A percentile compares a stretch with the other conserved stretches of the same genome.
phyloP scores from a whole-genome alignment of 2,888 invertebrate genomes.

The Caenorhabditis zanzibari region DNA sequence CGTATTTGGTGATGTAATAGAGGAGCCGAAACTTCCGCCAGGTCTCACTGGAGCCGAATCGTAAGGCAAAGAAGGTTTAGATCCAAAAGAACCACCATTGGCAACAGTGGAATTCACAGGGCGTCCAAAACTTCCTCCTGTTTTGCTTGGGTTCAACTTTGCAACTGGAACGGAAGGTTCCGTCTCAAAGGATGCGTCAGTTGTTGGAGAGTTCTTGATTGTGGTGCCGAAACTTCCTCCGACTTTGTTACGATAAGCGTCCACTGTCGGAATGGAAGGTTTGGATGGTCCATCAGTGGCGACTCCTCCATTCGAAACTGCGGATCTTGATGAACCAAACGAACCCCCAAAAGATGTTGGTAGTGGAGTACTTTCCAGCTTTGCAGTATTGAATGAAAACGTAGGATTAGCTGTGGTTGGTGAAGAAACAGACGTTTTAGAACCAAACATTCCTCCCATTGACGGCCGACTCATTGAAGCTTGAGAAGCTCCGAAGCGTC shows the following conservation, averaged over 20 bases:
- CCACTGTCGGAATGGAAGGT: neutral
- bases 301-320: neutral
- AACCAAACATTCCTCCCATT: conserved; percentile 28
- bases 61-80: no score
- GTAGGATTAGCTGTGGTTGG: neutral
- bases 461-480: conserved; percentile 6
- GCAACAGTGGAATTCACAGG: no score
- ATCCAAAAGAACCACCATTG: no score
- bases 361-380: neutral
- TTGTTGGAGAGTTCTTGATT: no score
- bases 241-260: neutral
- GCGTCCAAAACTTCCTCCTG: no score
- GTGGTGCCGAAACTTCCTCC: neutral
- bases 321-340: conserved; percentile 11
- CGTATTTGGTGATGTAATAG: neutral
- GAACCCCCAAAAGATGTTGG: conserved; percentile 5
- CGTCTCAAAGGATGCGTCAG: no score
- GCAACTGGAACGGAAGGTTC: no score
- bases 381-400: neutral
- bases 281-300: no score
- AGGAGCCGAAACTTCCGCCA: conserved; percentile 23
- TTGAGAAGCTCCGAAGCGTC: conserved; percentile 40
- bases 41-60: neutral
- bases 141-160: no score
- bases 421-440: conserved; percentile 5